Percentiles rank a stretch among this genome's conserved stretches.
Conservation (phyloP, 2,797 vertebrate genomes). For the Lagocephalus sceleratus region DNA sequence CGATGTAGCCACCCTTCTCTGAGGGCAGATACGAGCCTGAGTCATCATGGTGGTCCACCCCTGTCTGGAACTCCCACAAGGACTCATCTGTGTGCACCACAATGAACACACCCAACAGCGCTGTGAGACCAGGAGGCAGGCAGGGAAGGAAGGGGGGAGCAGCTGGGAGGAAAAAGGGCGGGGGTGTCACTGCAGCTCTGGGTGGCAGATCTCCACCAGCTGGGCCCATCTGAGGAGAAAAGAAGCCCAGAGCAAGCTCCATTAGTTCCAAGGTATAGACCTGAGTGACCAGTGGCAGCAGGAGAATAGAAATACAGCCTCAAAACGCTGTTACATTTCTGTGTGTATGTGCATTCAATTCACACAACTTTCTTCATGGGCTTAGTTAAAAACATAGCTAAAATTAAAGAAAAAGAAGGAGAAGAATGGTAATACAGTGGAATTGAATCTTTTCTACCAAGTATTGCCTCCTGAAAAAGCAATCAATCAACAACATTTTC, state of each 20-base stretch:
- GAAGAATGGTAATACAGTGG: too few species aligned
- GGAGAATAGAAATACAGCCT: constrained; percentile 52
- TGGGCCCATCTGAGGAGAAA: constrained; percentile 84
- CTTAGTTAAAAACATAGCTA: constrained; percentile 26
- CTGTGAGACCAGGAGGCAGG: constrained; percentile 20
- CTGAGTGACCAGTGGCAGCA: constrained; percentile 57
- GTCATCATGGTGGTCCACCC: constrained; percentile 51
- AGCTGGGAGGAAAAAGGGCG: constrained; percentile 19
- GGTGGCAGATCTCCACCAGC: constrained; percentile 79
- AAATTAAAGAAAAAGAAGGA: constrained; percentile 1
- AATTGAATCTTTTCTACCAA: constrained; percentile 11
- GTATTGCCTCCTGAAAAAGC: constrained; percentile 37
- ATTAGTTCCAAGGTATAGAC: constrained; percentile 73
- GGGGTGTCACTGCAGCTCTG: constrained; percentile 37
- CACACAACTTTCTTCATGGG: constrained; percentile 44
- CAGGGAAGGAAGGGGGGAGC: constrained; percentile 15
- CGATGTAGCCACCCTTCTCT: constrained; percentile 22
- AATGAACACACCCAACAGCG: constrained; percentile 2
- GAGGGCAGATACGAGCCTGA: constrained; percentile 31
- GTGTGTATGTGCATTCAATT: constrained; percentile 32
- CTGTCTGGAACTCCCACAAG: constrained; percentile 38
- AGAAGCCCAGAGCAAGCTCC: constrained; percentile 74
- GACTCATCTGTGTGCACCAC: constrained; percentile 29
- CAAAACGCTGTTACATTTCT: constrained; percentile 55
- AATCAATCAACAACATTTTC: constrained; percentile 26